Conservation (phyloP, 2,113 vertebrate genomes). For the Eolophus roseicapilla region DNA sequence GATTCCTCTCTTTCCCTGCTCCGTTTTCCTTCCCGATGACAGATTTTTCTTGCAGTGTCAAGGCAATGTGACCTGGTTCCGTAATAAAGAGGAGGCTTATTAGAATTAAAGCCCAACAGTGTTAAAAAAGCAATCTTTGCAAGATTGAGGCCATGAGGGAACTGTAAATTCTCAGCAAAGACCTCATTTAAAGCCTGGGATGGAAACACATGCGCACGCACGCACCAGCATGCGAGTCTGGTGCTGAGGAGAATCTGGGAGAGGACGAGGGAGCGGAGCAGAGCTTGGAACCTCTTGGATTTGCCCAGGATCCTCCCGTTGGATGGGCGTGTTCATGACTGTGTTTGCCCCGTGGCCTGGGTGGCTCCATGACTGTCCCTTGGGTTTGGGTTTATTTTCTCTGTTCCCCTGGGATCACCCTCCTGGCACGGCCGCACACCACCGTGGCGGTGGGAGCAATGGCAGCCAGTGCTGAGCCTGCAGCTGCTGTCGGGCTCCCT, state of each 20-base stretch:
- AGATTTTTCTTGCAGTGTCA: constrained; percentile 57
- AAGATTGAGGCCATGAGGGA: constrained; percentile 74
- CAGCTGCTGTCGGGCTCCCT: background rate
- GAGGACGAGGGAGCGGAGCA: background rate
- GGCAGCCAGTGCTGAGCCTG: constrained; percentile 49
- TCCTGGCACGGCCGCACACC: background rate
- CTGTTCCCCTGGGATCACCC: background rate
- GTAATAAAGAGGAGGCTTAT: constrained; percentile 72
- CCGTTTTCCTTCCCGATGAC: background rate
- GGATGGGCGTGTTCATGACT: background rate
- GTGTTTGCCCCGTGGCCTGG: accelerated
- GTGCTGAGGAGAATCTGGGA: background rate
- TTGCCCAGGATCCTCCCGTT: background rate
- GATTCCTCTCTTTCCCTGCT: background rate
- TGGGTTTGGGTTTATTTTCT: constrained; percentile 43
- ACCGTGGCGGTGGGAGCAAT: background rate
- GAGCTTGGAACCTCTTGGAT: accelerated
- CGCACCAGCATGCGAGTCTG: background rate
- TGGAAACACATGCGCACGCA: background rate
- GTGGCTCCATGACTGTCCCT: background rate
- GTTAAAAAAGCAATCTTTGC: constrained; percentile 74
- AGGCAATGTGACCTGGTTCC: constrained; percentile 72
- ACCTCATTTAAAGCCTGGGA: constrained; percentile 68
- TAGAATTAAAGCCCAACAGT: constrained; percentile 75
- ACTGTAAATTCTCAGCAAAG: constrained; percentile 75